These are phyloP conservation scores for Tethya wilhelma DNA, from an alignment of 37 sponge, comb jelly and placozoan species.

Conservation along the genomic window DNA sequence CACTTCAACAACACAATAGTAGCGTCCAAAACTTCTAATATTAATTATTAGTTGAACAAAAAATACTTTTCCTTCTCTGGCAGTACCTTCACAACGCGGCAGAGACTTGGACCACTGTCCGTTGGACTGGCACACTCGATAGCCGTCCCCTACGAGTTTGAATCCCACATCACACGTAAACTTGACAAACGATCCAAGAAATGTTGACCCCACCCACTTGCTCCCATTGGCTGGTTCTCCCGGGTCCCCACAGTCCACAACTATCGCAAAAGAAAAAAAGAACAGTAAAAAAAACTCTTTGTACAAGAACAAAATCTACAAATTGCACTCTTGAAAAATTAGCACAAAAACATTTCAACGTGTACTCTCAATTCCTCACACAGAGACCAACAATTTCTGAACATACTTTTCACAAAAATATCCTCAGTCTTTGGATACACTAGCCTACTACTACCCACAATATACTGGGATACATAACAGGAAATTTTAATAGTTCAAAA, in stretches of 20 bases:
- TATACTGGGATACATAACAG: too few relatives aligned
- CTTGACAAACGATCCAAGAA: too few relatives aligned
- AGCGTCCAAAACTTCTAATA: not conserved
- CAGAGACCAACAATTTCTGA: too few relatives aligned
- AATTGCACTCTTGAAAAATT: too few relatives aligned
- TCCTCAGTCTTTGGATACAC: too few relatives aligned
- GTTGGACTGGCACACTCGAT: conserved; percentile 42
- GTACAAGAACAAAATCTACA: too few relatives aligned
- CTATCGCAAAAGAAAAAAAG: conserved; percentile 12
- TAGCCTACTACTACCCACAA: too few relatives aligned
- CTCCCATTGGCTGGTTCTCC: conserved; percentile 47
- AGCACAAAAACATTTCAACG: too few relatives aligned
- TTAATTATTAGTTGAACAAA: not conserved
- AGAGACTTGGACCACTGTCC: conserved; percentile 20
- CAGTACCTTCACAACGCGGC: conserved; percentile 21
- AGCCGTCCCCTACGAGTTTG: conserved; percentile 18
- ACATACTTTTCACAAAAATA: too few relatives aligned
- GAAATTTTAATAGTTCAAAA: too few relatives aligned
- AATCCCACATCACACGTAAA: conserved; percentile 11
- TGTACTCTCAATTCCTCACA: too few relatives aligned
- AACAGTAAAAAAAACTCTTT: too few relatives aligned
- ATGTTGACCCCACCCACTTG: conserved; percentile 9
- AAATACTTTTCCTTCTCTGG: not conserved
- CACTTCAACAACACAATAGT: not conserved
- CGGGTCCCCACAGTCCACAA: conserved; percentile 52